Base-by-base conservation (phyloP, 2,888 invertebrate species). In the Athalia rosae region DNA sequence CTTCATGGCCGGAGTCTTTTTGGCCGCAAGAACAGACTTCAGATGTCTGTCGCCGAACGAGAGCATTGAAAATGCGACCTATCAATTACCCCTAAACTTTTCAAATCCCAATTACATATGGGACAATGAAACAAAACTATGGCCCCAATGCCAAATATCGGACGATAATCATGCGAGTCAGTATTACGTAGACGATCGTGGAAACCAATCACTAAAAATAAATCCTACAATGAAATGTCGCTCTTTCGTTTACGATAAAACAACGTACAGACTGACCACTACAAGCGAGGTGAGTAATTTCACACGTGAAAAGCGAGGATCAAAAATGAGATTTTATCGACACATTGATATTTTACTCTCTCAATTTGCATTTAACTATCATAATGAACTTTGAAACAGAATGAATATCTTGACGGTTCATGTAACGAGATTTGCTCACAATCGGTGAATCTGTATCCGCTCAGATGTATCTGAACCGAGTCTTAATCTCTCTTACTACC, bases 1-100 rank as follows among this genome's bases (percentile, higher is more conserved):
- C 87, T 95, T 95, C 87, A 89, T 95, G 62, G 94, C 93, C 11
- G 94, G 94, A 78, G 94, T 94, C 0, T 95, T 95, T 86, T 90
- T 95, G 7, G 91, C 93, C 78, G 94, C 94, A 6, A 93, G 92
- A 89, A 92, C 94, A 78, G 89, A 92, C 87, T 86, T 77, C 82
- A 93, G 95, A 79, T 95, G 94, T 84, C 86, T 91, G 67, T 86
- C 94, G 79, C 93, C 94, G 4, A 88, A 90, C 78, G 94, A 94
- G 85, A 83, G 87, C 66, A 79, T 86, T 9, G 86, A 84, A 0
- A 92, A 92, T 81, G 90, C 92, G 0, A 91, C 91, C 3, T 93
- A 13, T 8, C 81, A 87, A 7, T 85, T 94, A 67, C 89, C 92
- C 0, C 81, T 84, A 9, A 86, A 90, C 6, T 82, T 91, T 50